These are phyloP conservation scores for Probosciger aterrimus DNA, from an alignment of 2,113 vertebrate genomes.

Conservation along the genomic window DNA sequence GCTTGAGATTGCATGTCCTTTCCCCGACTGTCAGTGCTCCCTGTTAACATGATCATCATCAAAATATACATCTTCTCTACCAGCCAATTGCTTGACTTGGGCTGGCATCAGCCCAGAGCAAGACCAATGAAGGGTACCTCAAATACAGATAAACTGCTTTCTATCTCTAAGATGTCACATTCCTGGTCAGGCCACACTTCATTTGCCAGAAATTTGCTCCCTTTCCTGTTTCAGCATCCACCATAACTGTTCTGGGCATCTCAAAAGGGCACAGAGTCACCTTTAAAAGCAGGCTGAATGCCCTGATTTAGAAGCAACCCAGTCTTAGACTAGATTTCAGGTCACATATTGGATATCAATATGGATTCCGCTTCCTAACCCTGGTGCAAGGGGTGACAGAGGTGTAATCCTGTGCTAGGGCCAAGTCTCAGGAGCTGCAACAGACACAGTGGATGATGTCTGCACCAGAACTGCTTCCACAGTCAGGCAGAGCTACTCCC, in stretches of 20 bases:
- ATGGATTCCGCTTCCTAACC: neutral
- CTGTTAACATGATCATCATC: neutral
- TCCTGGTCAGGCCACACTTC: neutral
- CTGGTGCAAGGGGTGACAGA: neutral
- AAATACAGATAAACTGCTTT: neutral
- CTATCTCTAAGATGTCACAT: neutral
- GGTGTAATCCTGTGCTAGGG: neutral
- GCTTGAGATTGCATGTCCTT: neutral
- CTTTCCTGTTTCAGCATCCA: neutral
- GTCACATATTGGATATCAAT: fast-evolving
- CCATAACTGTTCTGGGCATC: neutral
- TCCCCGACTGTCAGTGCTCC: neutral
- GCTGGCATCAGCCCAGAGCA: neutral
- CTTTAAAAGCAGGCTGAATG: neutral
- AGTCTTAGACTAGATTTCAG: neutral
- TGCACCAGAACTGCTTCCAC: neutral
- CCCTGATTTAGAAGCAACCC: neutral
- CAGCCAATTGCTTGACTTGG: neutral
- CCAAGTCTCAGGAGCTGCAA: neutral
- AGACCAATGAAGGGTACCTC: neutral
- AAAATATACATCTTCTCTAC: neutral
- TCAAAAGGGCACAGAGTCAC: neutral
- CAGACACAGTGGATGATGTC: too few relatives aligned
- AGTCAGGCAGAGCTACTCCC: neutral
- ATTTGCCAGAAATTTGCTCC: neutral